phyloP scores from a whole-genome alignment of 2,797 vertebrate species.

The Poecilia gillii region DNA sequence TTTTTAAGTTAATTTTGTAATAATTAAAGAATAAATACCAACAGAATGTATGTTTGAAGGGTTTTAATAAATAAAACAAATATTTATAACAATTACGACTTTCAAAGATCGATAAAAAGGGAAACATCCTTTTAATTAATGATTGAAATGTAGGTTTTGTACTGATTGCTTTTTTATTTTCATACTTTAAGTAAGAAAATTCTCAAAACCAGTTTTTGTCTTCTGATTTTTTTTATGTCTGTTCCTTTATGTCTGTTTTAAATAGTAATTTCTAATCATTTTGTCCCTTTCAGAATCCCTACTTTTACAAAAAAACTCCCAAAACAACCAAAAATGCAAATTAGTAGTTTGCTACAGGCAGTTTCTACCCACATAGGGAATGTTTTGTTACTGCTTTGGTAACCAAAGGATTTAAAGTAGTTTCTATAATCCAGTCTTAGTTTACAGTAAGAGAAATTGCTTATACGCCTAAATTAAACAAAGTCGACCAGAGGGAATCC shows the following conservation, averaged over 20 bases:
- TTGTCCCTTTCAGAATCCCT: neutral
- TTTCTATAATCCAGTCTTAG: neutral
- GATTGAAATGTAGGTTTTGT: neutral
- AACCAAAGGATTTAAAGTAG: neutral
- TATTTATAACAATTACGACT: neutral
- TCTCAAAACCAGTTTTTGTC: too few species aligned
- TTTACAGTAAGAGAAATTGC: neutral
- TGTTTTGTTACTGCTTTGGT: neutral
- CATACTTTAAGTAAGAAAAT: neutral
- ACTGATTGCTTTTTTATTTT: neutral
- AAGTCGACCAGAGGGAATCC: neutral
- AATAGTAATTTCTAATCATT: neutral
- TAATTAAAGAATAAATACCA: neutral
- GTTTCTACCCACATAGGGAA: neutral
- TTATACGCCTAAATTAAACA: neutral
- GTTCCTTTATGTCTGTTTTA: conserved; percentile 2
- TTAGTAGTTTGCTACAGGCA: neutral
- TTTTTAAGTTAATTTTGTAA: neutral
- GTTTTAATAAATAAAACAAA: neutral
- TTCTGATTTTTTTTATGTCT: neutral
- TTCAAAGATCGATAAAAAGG: too few species aligned
- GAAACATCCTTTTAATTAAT: neutral
- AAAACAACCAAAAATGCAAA: neutral
- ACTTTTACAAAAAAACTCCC: neutral
- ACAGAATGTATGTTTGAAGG: neutral